Conservation (phyloP, 1,140 invertebrate genomes). For the Heliconius eleuchia region DNA sequence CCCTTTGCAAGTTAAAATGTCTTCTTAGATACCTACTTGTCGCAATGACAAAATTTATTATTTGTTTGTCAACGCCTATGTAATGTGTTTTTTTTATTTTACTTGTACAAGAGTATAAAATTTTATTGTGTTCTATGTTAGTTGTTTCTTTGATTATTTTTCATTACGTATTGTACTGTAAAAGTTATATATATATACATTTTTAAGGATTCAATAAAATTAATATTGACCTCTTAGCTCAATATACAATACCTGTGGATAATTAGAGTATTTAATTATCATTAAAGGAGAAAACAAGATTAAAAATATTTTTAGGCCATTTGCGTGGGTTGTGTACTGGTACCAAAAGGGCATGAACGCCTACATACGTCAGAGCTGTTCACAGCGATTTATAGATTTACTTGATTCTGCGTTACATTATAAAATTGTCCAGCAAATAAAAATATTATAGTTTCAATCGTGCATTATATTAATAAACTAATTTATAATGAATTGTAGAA, state of each 20-base stretch:
- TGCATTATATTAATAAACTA: neutral
- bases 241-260: neutral
- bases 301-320: constrained; percentile 38
- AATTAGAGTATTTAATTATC: constrained; percentile 18
- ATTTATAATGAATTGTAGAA: neutral
- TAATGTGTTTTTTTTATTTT: neutral
- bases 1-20: constrained; percentile 52
- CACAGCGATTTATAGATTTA: constrained; percentile 37
- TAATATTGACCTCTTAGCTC: neutral
- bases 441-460: neutral
- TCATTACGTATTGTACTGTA: neutral
- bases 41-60: constrained; percentile 50
- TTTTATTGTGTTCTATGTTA: neutral
- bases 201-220: neutral
- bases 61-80: constrained; percentile 45
- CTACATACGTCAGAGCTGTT: constrained; percentile 68
- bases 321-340: constrained; percentile 56
- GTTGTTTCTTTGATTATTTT: neutral
- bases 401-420: constrained; percentile 27
- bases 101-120: neutral
- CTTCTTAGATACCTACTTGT: constrained; percentile 42
- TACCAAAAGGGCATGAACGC: constrained; percentile 62
- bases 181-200: neutral
- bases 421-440: neutral
- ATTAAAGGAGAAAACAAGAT: constrained; percentile 16